Percentiles rank a stretch among this genome's conserved stretches.
Conservation (phyloP, 2,797 vertebrate species). For the Argya squamiceps region DNA sequence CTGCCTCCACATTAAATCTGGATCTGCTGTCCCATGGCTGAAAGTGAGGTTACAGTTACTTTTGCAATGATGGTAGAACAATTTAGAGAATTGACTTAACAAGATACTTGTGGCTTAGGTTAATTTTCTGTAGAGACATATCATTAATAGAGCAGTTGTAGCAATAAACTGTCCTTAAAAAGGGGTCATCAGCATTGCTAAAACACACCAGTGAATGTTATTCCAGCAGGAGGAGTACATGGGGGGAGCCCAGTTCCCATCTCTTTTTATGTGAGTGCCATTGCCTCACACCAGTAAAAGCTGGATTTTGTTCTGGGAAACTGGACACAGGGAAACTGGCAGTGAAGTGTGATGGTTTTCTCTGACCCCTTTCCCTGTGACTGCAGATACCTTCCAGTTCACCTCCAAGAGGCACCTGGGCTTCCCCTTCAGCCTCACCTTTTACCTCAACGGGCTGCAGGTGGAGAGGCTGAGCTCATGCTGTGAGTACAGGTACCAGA, state of each 20-base stretch:
- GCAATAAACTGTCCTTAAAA: slow-evolving; percentile 15
- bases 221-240: neutral
- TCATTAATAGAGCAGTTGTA: slow-evolving; percentile 45
- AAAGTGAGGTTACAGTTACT: slow-evolving; percentile 55
- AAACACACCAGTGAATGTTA: neutral
- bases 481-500: slow-evolving; percentile 92
- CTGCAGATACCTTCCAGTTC: slow-evolving; percentile 89
- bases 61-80: slow-evolving; percentile 25
- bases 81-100: slow-evolving; percentile 50
- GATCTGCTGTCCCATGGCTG: slow-evolving; percentile 40
- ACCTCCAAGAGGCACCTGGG: slow-evolving; percentile 88
- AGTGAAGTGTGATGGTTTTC: neutral
- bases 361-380: neutral
- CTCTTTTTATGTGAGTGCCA: neutral
- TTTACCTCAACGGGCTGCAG: slow-evolving; percentile 91
- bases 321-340: neutral
- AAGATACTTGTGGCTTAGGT: slow-evolving; percentile 26
- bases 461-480: slow-evolving; percentile 93
- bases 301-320: neutral
- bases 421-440: slow-evolving; percentile 96
- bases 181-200: slow-evolving; percentile 23
- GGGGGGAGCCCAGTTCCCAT: neutral
- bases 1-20: slow-evolving; percentile 49
- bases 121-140: slow-evolving; percentile 36
- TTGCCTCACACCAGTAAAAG: neutral